Evolutionary conservation across 2,888 invertebrate species (phyloP), one percentile per base, ranked within the genome.

Genomic region (Nephrotoma appendiculata): DNA sequence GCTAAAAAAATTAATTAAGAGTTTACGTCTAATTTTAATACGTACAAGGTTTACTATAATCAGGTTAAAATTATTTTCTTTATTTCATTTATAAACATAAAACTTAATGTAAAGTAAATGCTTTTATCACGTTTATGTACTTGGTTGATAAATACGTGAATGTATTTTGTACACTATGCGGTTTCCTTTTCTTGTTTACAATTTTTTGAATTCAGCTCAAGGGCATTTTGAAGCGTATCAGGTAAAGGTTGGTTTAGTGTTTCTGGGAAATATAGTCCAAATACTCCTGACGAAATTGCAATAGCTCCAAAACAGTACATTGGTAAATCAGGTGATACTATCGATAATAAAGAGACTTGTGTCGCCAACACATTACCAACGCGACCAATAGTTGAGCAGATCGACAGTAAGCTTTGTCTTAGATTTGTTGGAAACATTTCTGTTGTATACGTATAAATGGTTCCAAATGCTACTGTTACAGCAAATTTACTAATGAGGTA

Each of bases 341-440:
- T 88, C 88, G 90, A 90, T 89, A 95, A 90, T 52, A 95, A 91
- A n/a, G 94, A 94, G 9, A 95, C 94, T 91, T 95, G 95, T 52
- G 95, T 95, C 43, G 95, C 95, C 87, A 95, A 90, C 90, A 95
- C 93, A 15, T 95, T 94, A 12, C 95, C 95, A 87, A 95, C 88
- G 12, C 95, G 92, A 83, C 95, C 95, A 88, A 94, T 93, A 92
- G 95, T 94, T 86, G 95, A 95, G 90, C 94, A 95, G 86, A 94
- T 92, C 5, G 94, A 94, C 86, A 95, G 92, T 88, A 95, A 92
- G 31, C 95, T 94, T 89, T 94, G 94, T 87, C 95, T 93, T 86
- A 94, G 91, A 87, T 92, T 92, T 85, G 95, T 96, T 9, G 95
- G 95, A 90, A 95, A 95, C 91, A 95, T 92, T 91, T 95, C 95